Conservation (phyloP, 2,888 invertebrate species). For the Drosophila mimica region DNA sequence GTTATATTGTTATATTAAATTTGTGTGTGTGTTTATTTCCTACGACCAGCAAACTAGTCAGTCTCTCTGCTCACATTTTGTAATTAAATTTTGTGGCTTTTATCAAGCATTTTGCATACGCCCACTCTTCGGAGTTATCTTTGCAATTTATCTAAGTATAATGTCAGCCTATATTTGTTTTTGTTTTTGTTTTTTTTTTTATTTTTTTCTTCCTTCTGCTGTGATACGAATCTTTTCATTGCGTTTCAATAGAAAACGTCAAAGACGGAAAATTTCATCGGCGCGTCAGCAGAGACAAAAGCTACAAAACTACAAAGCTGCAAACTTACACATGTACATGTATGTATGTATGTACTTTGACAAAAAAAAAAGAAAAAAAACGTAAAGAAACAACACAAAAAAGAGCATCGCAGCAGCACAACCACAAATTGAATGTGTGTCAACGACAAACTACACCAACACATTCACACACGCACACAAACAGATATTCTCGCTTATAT, state of each 20-base stretch:
- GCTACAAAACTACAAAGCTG: conserved; percentile 59
- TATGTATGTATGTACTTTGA: conserved; percentile 16
- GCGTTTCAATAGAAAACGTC: conserved; percentile 65
- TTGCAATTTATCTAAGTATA: conserved; percentile 71
- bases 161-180: conserved; percentile 44
- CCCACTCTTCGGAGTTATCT: conserved; percentile 57
- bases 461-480: conserved; percentile 25
- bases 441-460: conserved; percentile 75
- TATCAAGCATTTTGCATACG: conserved; percentile 48
- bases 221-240: conserved; percentile 61
- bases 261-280: conserved; percentile 62
- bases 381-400: conserved; percentile 27
- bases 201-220: conserved; percentile 28
- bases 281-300: conserved; percentile 33
- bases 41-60: conserved; percentile 46
- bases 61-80: conserved; percentile 45
- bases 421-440: conserved; percentile 76
- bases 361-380: conserved; percentile 30
- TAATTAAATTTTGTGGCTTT: conserved; percentile 70
- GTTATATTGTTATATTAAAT: not conserved
- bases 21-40: conserved; percentile 32
- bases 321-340: conserved; percentile 29
- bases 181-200: not conserved
- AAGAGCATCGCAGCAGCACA: conserved; percentile 41
- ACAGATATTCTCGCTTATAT: conserved; percentile 43